Conservation (phyloP, 2,113 vertebrate species). For the Chloropsis cyanopogon region DNA sequence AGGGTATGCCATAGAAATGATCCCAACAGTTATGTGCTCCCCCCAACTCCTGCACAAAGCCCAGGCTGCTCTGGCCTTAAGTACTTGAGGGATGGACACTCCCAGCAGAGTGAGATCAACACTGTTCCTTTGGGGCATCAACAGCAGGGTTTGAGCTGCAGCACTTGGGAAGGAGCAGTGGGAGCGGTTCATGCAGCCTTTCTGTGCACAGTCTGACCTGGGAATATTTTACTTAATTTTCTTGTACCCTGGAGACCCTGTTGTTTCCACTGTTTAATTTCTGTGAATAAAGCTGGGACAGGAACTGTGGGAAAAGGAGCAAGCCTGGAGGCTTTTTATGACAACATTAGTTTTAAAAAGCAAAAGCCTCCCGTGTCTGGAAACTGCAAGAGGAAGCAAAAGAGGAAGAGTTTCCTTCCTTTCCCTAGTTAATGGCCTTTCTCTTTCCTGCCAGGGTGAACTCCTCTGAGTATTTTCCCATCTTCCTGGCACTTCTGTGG, state of each 20-base stretch:
- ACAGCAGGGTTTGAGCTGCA: background rate
- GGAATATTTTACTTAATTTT: background rate
- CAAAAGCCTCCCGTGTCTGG: background rate
- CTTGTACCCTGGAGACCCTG: background rate
- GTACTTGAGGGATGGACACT: background rate
- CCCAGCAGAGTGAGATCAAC: background rate
- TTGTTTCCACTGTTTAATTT: background rate
- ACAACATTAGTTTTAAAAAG: background rate
- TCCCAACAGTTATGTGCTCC: background rate
- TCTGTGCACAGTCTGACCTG: background rate
- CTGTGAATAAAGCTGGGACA: background rate
- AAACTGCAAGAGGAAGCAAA: background rate
- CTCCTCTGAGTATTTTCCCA: slow-evolving; percentile 88
- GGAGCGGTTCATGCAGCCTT: background rate
- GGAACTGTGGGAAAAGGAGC: background rate
- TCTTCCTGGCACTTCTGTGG: slow-evolving; percentile 87
- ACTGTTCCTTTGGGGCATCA: background rate
- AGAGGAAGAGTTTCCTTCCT: background rate
- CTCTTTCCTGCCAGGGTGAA: slow-evolving; percentile 77
- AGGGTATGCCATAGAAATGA: background rate
- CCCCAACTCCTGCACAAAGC: background rate
- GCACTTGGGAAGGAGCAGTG: background rate
- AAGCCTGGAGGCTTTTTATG: background rate
- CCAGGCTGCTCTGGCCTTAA: background rate
- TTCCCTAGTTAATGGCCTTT: background rate